Base-by-base conservation (phyloP, 2,888 invertebrate genomes). In the Caenorhabditis plicata region DNA sequence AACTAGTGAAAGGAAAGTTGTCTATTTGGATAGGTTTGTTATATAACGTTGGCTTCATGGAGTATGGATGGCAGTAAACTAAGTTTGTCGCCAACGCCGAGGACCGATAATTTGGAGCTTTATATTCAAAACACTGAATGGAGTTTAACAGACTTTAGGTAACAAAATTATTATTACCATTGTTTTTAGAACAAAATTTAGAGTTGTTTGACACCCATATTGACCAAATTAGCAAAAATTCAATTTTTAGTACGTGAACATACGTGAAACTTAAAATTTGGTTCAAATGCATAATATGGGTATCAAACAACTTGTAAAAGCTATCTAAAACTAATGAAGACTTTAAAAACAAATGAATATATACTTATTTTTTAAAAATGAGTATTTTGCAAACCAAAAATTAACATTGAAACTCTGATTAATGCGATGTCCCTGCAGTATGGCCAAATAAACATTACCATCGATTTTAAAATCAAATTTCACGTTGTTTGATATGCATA, bases 101-200 rank as follows among this genome's bases (percentile, higher is more conserved):
- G 63, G 47, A 73, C 73, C 11, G 73, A 75, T 53, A 76, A 75
- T 45, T 52, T 78, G 25, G 74, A 76, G 39, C 50, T 77, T 20
- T 78, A 78, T 60, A 74, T 75, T 8, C 45, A 71, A 20, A 78
- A 78, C 56, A 73, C 75, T 7, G 78, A 78, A 45, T 78, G 78
- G 78, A 62, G 70, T 11, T 48, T 78, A n/a, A 73, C 73, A 15
- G 73, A 77, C 45, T 78, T 78, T 43, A 56, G 45, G 71, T 75
- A 32, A 27, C 26, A 19, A 23, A 31, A 4, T 22, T 35, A 13
- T 25, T 23, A 20, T 4, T 27, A 29, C 23, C 11, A 2, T 19
- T 31, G 8, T 29, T 25, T 7, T 31, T 29, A n/a, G n/a, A n/a
- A n/a, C n/a, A n/a, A n/a, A n/a, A n/a, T n/a, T n/a, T n/a, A n/a